These are phyloP conservation scores for Drosophila kanapiae DNA, from an alignment of 1,140 invertebrate genomes.

Conservation along the genomic window DNA sequence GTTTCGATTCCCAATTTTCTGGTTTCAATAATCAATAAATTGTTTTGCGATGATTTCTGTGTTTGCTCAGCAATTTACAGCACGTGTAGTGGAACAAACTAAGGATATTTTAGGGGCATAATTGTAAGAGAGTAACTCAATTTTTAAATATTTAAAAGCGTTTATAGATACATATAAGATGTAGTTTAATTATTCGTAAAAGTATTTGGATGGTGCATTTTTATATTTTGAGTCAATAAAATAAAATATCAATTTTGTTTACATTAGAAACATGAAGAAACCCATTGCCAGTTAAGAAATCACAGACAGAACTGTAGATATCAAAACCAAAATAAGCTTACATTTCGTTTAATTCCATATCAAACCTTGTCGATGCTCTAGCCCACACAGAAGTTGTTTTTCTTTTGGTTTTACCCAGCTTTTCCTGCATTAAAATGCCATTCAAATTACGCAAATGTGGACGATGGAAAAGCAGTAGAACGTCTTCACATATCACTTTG, in stretches of 20 bases:
- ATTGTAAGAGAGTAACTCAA: background rate
- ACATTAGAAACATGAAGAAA: background rate
- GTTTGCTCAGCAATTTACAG: conserved; percentile 25
- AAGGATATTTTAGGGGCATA: background rate
- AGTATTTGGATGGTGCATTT: too few relatives aligned
- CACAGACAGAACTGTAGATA: background rate
- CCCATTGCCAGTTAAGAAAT: background rate
- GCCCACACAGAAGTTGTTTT: conserved; percentile 12
- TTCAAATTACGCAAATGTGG: conserved; percentile 49
- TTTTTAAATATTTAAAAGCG: too few relatives aligned
- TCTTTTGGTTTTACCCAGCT: conserved; percentile 8
- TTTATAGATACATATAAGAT: too few relatives aligned
- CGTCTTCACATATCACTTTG: conserved; percentile 50
- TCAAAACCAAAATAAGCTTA: conserved; percentile 9
- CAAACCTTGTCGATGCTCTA: conserved; percentile 11
- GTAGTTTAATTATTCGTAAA: too few relatives aligned
- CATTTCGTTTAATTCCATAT: conserved; percentile 7
- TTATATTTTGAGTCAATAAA: too few relatives aligned
- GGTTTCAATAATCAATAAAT: conserved; percentile 10
- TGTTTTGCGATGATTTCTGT: conserved; percentile 3
- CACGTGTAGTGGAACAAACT: background rate
- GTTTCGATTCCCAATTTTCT: background rate
- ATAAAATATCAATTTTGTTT: too few relatives aligned
- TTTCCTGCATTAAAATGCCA: conserved; percentile 50
- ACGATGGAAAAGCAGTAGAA: conserved; percentile 7